Evolutionary conservation across 2,113 vertebrate species (phyloP), one percentile per base, ranked within the genome.

Genomic region (Anguilla japonica): DNA sequence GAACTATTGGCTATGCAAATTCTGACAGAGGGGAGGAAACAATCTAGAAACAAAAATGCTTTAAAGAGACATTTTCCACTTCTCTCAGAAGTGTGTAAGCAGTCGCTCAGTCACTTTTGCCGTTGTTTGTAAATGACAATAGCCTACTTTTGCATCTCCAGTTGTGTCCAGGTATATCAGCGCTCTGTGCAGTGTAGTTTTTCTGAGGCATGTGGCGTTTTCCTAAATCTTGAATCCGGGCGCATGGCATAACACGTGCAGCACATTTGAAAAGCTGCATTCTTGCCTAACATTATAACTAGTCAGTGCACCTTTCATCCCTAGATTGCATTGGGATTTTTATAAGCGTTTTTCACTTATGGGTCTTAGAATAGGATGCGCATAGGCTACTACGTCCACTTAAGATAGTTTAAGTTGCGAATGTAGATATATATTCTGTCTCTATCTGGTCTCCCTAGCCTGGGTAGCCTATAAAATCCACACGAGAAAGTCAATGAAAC

Each of bases 1-100:
- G 95, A 97, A 95, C 97, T 93, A 98, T 98, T 99, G 98, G 98
- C 97, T 99, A 96, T 96, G 96, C 96, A 96, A 97, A 97, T 96
- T 93, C 82, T 90, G 92, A 94, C 90, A 88, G 82, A 93, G 93
- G 94, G 95, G 96, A 96, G 94, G 93, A 97, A 94, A 93, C 92
- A 91, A 94, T 91, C 90, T 92, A 91, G 90, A 91, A 86, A 87
- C 81, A 85, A 87, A 93, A 93, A 93, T 87, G 86, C 90, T 95
- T 96, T 96, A 96, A 96, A 95, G 95, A 94, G 92, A 95, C 92
- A 96, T 94, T 94, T 94, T 82, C 91, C 92, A 89, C 88, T 89
- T 94, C 90, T 93, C 88, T 91, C 87, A 56, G 41, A 87, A 78
- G 81, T 40, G 29, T 60, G 57, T n/a, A 20, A 40, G 3, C 29